These are phyloP conservation scores for Halocynthia roretzi DNA, from an alignment of 23 tunicate species.

Conservation along the genomic window DNA sequence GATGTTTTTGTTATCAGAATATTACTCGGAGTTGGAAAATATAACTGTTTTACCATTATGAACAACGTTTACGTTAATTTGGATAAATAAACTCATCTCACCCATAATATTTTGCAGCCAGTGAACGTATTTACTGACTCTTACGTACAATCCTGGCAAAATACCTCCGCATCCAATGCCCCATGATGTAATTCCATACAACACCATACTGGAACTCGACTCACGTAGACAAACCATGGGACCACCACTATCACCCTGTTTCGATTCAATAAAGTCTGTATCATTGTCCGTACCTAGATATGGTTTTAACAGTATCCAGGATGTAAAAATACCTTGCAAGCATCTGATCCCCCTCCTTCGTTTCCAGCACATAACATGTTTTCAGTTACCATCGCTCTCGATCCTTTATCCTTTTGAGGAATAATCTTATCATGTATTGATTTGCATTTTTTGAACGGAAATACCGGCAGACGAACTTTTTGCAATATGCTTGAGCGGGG, in stretches of 20 bases:
- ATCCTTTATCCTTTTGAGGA: background rate
- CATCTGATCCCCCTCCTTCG: constrained; percentile 1
- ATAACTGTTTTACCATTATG: too few relatives aligned
- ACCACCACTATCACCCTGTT: constrained; percentile 12
- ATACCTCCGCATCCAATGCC: constrained; percentile 17
- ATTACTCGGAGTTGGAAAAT: too few relatives aligned
- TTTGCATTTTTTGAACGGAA: constrained; percentile 3
- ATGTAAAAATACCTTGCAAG: constrained; percentile 3
- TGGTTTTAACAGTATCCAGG: background rate
- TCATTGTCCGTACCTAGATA: background rate
- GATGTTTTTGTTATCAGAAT: too few relatives aligned
- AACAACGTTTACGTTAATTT: too few relatives aligned
- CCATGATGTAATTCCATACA: constrained; percentile 14
- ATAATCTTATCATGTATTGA: background rate
- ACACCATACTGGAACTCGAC: background rate
- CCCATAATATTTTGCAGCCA: background rate
- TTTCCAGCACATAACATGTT: constrained; percentile 10
- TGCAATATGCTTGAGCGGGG: constrained; percentile 2
- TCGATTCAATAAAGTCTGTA: background rate
- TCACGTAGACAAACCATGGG: background rate
- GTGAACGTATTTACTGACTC: constrained; percentile 4
- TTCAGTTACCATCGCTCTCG: background rate
- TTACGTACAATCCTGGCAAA: constrained; percentile 1
- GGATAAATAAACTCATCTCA: background rate
- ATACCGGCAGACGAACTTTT: background rate